These are phyloP conservation scores for Cotesia congregata DNA, from an alignment of 2,888 invertebrate genomes.

Conservation along the genomic window DNA sequence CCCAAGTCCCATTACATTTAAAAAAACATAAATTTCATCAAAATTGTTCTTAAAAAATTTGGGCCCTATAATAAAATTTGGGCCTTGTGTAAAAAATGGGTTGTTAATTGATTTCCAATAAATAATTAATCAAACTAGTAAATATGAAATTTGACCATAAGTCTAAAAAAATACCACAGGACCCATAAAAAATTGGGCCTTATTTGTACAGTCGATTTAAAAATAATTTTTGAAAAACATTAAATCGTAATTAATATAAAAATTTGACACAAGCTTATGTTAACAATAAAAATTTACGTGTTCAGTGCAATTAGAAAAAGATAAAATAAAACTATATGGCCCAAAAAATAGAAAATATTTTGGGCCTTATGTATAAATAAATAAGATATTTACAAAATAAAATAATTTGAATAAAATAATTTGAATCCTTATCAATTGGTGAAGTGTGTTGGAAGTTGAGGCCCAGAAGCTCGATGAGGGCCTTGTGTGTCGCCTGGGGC, in stretches of 20 bases:
- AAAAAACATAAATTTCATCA: too few species aligned
- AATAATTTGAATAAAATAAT: neutral
- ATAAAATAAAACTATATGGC: neutral
- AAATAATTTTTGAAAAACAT: neutral
- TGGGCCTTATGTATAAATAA: neutral
- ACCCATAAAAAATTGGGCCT: neutral
- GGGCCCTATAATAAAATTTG: too few species aligned
- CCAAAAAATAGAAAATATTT: neutral
- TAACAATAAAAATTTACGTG: too few species aligned
- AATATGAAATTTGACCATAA: neutral
- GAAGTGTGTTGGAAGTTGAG: neutral
- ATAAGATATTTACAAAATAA: neutral
- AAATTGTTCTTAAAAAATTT: too few species aligned
- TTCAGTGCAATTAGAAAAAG: neutral
- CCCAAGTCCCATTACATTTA: too few species aligned
- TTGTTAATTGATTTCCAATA: too few species aligned
- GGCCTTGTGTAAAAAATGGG: too few species aligned
- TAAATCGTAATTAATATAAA: neutral
- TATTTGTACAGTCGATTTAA: neutral
- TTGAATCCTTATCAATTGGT: neutral
- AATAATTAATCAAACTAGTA: too few species aligned
- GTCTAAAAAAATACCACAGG: too few species aligned
- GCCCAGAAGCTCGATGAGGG: conserved; percentile 40
- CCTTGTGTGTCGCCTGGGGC: conserved; percentile 60
- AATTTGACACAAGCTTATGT: too few species aligned